Base-by-base conservation (phyloP, 2,113 vertebrate species). In the Colistium nudipinnis region DNA sequence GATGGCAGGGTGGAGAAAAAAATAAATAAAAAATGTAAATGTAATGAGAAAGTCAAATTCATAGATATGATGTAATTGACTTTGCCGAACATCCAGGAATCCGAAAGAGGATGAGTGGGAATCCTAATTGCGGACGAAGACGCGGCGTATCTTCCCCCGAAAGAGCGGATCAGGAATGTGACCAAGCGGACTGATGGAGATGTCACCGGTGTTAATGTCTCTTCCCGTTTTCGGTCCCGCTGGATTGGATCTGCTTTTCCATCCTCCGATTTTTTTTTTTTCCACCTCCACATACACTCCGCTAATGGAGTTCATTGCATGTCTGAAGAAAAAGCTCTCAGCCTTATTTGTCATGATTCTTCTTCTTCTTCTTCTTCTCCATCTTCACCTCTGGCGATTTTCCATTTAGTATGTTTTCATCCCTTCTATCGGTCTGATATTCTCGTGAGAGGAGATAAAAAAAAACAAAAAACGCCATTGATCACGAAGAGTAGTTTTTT, bases 11-110 rank as follows among this genome's bases (percentile, higher is more conserved):
- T n/a, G 51, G 83, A 45, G 54, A 76, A 70, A 63, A 31, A 83
- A 70, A 84, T n/a, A n/a, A n/a, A n/a, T n/a, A n/a, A n/a, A n/a
- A n/a, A n/a, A n/a, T n/a, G n/a, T n/a, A n/a, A 88, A 86, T 62
- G 63, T 92, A 91, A 92, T 93, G 90, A 90, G 87, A 90, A 91
- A 92, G 89, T 92, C 81, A 92, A 92, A 92, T 91, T 88, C 86
- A 88, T 77, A 88, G 90, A 92, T 92, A 88, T 84, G 59, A 89
- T 92, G 84, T 91, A 91, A 93, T 90, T 92, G 86, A 90, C 87
- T 93, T 91, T 80, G 86, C 84, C 70, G 86, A 92, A 89, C 89
- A 92, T 92, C 89, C 85, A 79, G 71, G 83, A 91, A 91, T 89
- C 84, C 48, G 62, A 88, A 69, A 60, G 64, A 79, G 74, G 89